Percentiles rank a stretch among this genome's conserved stretches.
Conservation (phyloP, 2,797 vertebrate genomes). For the Stomatorhinus walkeri region DNA sequence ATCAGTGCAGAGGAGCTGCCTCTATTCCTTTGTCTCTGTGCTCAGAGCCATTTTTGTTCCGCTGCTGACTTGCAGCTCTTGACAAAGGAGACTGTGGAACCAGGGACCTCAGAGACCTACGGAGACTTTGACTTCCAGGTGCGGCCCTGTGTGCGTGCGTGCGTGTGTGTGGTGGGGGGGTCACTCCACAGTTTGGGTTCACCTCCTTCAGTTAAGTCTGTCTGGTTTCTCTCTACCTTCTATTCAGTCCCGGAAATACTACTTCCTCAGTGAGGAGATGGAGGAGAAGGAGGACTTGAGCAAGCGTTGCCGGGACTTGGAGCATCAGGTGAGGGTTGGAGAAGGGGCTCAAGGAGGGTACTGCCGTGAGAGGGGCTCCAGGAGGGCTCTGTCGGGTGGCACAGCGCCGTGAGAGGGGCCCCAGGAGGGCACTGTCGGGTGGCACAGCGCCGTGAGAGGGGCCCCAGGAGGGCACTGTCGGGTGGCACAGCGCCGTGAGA, state of each 20-base stretch:
- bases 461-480: too few species aligned
- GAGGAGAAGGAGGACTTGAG: conserved; percentile 64
- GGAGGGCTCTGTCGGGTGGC: background rate
- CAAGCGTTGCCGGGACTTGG: conserved; percentile 69
- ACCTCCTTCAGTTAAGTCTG: background rate
- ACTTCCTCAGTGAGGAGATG: conserved; percentile 79
- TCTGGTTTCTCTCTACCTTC: background rate
- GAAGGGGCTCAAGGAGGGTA: background rate
- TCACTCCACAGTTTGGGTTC: background rate
- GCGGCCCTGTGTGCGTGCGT: conserved; percentile 5
- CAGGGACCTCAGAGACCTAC: conserved; percentile 65
- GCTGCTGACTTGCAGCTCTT: conserved; percentile 58
- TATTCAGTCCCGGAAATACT: conserved; percentile 83
- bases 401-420: background rate
- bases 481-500: too few species aligned
- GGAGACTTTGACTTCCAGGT: conserved; percentile 86
- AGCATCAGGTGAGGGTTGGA: conserved; percentile 70
- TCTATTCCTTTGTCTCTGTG: background rate
- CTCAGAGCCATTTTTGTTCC: background rate
- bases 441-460: too few species aligned
- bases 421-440: background rate
- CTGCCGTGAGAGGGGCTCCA: too few species aligned
- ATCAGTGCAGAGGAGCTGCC: background rate
- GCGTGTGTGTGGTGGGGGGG: background rate
- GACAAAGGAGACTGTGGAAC: conserved; percentile 65